Evolutionary conservation across 2,888 invertebrate species (phyloP).

Genomic region (Epinotia demarniana): DNA sequence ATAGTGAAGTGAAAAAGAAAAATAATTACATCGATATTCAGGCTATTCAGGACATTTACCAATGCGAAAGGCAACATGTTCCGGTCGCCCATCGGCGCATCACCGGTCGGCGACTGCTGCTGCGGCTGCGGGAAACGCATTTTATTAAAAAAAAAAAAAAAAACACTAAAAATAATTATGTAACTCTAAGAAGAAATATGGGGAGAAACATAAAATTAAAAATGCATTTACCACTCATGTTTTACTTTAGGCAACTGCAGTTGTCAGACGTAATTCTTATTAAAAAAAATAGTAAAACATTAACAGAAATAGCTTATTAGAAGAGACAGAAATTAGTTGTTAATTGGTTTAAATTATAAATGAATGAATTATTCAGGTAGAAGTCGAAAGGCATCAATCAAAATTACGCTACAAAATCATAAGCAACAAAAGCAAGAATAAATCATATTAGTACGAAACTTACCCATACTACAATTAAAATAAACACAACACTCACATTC

Average conservation of each 20-base stretch:
- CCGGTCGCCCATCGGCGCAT: constrained; percentile 72
- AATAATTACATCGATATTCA: constrained; percentile 83
- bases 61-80: constrained; percentile 82
- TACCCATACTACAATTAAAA: constrained; percentile 41
- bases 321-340: neutral
- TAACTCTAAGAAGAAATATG: neutral
- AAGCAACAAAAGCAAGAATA: constrained; percentile 29
- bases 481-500: constrained; percentile 36
- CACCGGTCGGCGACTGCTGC: constrained; percentile 77
- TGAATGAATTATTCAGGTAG: neutral
- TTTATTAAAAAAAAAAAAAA: constrained; percentile 46
- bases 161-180: constrained; percentile 6
- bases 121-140: constrained; percentile 65
- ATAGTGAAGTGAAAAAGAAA: constrained; percentile 57
- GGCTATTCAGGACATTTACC: constrained; percentile 84
- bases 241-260: neutral
- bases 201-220: neutral
- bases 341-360: neutral
- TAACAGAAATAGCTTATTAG: neutral
- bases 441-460: constrained; percentile 50
- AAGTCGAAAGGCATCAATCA: neutral
- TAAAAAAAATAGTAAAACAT: neutral
- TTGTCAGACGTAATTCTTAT: neutral
- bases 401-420: constrained; percentile 12
- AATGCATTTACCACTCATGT: neutral